Evolutionary conservation across 2,113 vertebrate species (phyloP), one percentile per base, ranked within the genome.

Genomic region (Rhagologus leucostigma): DNA sequence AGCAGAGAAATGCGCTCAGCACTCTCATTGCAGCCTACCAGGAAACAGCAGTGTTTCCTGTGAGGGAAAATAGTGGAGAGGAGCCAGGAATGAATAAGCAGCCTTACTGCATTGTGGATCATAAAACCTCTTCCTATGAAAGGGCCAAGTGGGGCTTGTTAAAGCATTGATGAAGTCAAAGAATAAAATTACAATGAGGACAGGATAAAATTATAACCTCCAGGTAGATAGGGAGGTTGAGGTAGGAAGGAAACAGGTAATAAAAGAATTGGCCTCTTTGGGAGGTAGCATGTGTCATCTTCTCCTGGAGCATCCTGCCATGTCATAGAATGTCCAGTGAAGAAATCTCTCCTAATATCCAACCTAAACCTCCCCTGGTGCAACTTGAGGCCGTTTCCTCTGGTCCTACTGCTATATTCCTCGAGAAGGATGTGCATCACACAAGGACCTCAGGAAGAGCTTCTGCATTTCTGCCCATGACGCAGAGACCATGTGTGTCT

Each of bases 51-150:
- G 41, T 1, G 1, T 82, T 89, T 91, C 90, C 75, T 90, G 53
- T 7, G 20, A 73, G 52, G 39, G 62, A 62, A 78, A 93, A 90
- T 1, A 35, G 57, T 65, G 70, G 71, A 90, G 75, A 85, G 85
- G 42, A 92, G 92, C 90, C 95, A 94, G 75, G 67, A 86, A 69
- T 77, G 63, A 92, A 80, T 69, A 83, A 90, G 69, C 79, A 69
- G 74, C 65, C 20, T 67, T 35, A 60, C 16, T 78, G 62, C 37
- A 39, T 9, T 39, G 81, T 63, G 65, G 65, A 47, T 91, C 73
- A 68, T 71, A 68, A 78, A 62, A 46, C n/a, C 16, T 81, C 56
- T 84, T 78, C 64, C 47, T 63, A 10, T 53, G 27, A 89, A 89
- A 94, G 65, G 60, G 73, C 50, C 57, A 39, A 81, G 60, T 9